These are phyloP conservation scores for Bombyx huttoni DNA, from an alignment of 2,888 invertebrate genomes.

Conservation along the genomic window DNA sequence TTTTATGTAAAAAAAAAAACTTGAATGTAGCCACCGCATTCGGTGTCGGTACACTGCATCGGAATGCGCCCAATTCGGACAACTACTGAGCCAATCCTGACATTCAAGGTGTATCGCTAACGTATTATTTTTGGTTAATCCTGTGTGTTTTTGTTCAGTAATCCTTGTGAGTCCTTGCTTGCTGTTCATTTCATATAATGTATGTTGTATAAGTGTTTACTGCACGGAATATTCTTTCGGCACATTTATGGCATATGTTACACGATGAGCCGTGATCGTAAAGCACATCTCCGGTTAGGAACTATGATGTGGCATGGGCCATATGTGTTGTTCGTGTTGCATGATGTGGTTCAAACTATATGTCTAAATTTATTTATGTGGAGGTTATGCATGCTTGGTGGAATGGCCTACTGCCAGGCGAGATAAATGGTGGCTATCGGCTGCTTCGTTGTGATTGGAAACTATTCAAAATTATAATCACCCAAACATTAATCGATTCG, in stretches of 20 bases:
- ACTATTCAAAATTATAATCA: conserved; percentile 8
- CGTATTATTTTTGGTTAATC: conserved; percentile 36
- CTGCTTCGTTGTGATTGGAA: conserved; percentile 47
- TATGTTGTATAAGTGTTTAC: conserved; percentile 50
- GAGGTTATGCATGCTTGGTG: conserved; percentile 64
- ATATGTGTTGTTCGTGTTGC: conserved; percentile 69
- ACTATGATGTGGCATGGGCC: conserved; percentile 51
- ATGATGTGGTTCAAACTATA: conserved; percentile 56
- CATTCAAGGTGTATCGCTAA: conserved; percentile 42
- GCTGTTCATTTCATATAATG: conserved; percentile 48
- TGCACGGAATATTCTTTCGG: conserved; percentile 66
- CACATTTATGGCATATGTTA: conserved; percentile 60
- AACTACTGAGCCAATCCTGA: conserved; percentile 43
- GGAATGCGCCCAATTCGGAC: conserved; percentile 51
- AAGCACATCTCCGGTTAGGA: conserved; percentile 57
- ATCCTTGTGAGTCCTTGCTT: conserved; percentile 59
- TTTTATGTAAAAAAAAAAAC: conserved; percentile 11
- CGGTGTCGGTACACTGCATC: conserved; percentile 52
- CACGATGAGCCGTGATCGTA: conserved; percentile 60
- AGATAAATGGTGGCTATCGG: conserved; percentile 47
- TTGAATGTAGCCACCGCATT: conserved; percentile 30
- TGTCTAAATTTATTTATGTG: conserved; percentile 51
- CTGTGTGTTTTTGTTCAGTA: conserved; percentile 44
- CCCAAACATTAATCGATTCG: background rate
- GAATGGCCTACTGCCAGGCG: conserved; percentile 62